Conservation (phyloP, 2,797 vertebrate genomes). For the Smutsia temminckii region DNA sequence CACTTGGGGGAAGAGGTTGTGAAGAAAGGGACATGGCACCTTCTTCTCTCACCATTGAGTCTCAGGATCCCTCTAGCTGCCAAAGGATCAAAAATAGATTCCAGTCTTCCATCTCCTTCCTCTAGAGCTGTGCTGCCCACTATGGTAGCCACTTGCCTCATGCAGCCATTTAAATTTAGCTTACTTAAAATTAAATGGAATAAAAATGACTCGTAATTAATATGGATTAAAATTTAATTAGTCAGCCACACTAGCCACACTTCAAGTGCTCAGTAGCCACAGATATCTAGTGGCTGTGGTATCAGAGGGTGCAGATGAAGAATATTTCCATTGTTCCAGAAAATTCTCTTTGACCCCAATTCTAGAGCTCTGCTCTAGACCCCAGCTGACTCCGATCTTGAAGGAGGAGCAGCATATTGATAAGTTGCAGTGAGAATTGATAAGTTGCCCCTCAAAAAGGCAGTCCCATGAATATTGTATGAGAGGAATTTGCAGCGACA, state of each 20-base stretch:
- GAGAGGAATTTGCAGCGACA: background rate
- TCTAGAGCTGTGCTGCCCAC: background rate
- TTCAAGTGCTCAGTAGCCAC: conserved; percentile 3
- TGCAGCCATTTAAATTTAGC: conserved; percentile 2
- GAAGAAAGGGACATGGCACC: background rate
- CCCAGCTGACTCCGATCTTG: background rate
- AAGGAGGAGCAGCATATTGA: conserved; percentile 35
- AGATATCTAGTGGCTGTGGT: background rate
- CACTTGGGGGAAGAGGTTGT: background rate
- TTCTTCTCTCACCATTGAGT: background rate
- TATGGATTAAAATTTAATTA: conserved; percentile 24
- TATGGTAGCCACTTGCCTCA: background rate
- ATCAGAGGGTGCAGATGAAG: background rate
- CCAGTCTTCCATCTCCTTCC: background rate
- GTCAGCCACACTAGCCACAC: background rate
- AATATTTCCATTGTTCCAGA: background rate
- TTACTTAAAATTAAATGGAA: conserved; percentile 14
- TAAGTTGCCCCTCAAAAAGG: no score
- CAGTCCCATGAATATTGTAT: no score
- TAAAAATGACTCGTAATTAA: conserved; percentile 30
- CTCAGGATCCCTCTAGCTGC: background rate
- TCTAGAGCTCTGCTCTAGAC: background rate
- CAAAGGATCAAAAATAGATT: background rate
- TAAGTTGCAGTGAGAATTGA: background rate
- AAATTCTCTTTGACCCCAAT: background rate